Percentiles rank a stretch among this genome's conserved stretches.
These are phyloP conservation scores for Tupaia tana DNA, from an alignment of 2,113 vertebrate species.

Conservation along the genomic window DNA sequence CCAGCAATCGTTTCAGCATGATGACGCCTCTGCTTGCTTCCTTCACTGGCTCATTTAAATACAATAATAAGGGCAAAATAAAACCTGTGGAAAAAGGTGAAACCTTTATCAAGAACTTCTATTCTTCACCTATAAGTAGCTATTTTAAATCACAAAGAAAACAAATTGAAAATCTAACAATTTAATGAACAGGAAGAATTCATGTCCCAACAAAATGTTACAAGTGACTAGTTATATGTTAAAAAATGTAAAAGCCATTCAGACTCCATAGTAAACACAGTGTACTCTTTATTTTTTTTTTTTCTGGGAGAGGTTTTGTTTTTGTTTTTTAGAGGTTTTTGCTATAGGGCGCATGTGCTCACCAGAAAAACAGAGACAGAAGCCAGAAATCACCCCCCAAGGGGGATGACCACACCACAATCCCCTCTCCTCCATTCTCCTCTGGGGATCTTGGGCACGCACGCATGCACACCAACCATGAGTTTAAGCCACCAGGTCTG, in stretches of 20 bases:
- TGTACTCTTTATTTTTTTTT: no score
- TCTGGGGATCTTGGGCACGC: no score
- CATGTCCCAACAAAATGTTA: not conserved
- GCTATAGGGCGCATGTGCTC: no score
- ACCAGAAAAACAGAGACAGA: no score
- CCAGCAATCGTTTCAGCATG: not conserved
- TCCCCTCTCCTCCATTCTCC: no score
- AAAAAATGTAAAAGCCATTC: not conserved
- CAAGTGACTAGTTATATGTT: not conserved
- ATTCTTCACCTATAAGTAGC: not conserved
- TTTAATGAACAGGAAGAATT: not conserved
- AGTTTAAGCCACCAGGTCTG: no score
- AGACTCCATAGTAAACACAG: not conserved
- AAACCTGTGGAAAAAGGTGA: not conserved
- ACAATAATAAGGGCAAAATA: not conserved
- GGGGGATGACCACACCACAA: no score
- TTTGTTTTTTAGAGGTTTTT: no score
- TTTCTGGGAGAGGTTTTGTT: no score
- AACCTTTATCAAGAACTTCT: not conserved
- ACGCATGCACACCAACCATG: no score
- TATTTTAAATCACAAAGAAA: constrained; percentile 36
- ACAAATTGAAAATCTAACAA: not conserved
- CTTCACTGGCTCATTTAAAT: constrained; percentile 14
- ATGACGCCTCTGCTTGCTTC: not conserved
- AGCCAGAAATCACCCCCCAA: no score